Evolutionary conservation across 2,888 invertebrate species (phyloP).

Genomic region (Philonicus albiceps): DNA sequence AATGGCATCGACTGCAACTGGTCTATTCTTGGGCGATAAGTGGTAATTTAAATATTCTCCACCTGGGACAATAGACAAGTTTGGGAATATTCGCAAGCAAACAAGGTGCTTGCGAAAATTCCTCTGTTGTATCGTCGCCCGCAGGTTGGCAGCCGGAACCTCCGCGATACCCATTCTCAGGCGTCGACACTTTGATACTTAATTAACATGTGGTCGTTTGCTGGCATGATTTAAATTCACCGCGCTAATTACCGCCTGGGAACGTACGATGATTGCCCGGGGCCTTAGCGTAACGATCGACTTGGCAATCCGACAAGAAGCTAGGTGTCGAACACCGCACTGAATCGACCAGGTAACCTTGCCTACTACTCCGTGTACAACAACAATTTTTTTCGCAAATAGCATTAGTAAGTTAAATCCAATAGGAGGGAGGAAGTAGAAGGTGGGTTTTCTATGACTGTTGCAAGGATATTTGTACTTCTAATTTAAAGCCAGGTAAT

Average conservation of each 20-base stretch:
- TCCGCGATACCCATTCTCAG: not conserved
- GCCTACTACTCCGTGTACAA: not conserved
- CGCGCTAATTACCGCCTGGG: constrained; percentile 23
- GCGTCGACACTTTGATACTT: not conserved
- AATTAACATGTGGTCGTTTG: constrained; percentile 3
- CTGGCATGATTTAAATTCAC: constrained; percentile 13
- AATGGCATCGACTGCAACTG: not conserved
- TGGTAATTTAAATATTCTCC: constrained; percentile 1
- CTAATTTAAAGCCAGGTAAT: not conserved
- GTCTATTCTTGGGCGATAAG: not conserved
- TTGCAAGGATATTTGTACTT: not conserved
- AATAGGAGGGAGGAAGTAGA: not conserved
- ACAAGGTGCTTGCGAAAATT: not conserved
- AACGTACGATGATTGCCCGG: not conserved
- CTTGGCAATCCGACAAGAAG: not conserved
- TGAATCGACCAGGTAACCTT: not conserved
- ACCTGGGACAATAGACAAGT: not conserved
- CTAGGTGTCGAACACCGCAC: not conserved
- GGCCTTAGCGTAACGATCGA: not conserved
- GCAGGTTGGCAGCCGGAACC: not conserved
- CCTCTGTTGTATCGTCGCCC: not conserved
- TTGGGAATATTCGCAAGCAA: constrained; percentile 13
- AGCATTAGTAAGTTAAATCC: not conserved
- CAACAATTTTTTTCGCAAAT: not conserved
- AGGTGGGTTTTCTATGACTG: not conserved